These are phyloP conservation scores for Drosophila kohkoa DNA, from an alignment of 1,140 invertebrate species.

Conservation along the genomic window DNA sequence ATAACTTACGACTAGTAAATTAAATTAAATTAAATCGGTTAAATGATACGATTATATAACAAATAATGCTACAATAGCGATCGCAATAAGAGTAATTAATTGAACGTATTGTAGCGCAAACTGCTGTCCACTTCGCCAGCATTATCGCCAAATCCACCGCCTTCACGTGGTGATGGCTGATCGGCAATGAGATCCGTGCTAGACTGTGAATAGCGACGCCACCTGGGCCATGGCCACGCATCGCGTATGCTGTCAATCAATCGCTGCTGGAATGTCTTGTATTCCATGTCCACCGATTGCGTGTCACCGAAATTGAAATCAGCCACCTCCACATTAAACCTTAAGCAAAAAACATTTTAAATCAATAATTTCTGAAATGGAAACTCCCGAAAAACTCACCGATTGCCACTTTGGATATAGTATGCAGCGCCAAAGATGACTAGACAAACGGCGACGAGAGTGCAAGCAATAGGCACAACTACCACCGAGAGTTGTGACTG, in stretches of 20 bases:
- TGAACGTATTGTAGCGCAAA: slow-evolving; percentile 80
- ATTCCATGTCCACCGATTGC: slow-evolving; percentile 90
- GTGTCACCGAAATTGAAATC: slow-evolving; percentile 94
- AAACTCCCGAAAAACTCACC: slow-evolving; percentile 84
- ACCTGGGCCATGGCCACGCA: slow-evolving; percentile 73
- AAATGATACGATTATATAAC: slow-evolving; percentile 65
- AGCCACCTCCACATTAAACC: slow-evolving; percentile 93
- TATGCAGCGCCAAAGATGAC: slow-evolving; percentile 94
- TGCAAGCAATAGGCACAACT: slow-evolving; percentile 92
- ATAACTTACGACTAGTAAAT: slow-evolving; percentile 47
- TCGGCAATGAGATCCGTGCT: slow-evolving; percentile 75
- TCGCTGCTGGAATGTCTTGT: slow-evolving; percentile 93
- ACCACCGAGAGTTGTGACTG: slow-evolving; percentile 93
- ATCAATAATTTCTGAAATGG: background rate
- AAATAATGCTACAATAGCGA: slow-evolving; percentile 36
- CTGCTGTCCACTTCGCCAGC: slow-evolving; percentile 77
- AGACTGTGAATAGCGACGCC: slow-evolving; percentile 70
- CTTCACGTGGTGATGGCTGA: slow-evolving; percentile 36
- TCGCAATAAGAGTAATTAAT: slow-evolving; percentile 39
- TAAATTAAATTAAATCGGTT: slow-evolving; percentile 68
- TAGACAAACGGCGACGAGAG: slow-evolving; percentile 91
- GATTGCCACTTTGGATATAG: slow-evolving; percentile 91
- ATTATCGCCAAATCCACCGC: slow-evolving; percentile 53
- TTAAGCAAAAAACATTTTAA: slow-evolving; percentile 57
- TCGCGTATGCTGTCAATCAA: slow-evolving; percentile 90